These are phyloP conservation scores for Morone chrysops DNA, from an alignment of 2,113 vertebrate genomes.

Conservation along the genomic window DNA sequence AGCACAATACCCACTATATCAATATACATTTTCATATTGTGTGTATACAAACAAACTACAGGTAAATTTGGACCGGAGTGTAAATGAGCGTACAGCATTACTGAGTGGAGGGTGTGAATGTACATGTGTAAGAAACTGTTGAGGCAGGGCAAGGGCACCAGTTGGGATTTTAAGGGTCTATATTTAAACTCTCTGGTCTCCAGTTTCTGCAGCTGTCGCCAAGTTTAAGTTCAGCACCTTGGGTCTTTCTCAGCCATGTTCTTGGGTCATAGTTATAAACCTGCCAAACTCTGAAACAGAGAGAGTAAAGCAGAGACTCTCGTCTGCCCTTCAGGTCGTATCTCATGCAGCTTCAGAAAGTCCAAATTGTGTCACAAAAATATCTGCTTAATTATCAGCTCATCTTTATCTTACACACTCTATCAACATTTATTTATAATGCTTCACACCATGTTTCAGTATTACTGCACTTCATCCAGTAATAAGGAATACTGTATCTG, in stretches of 20 bases:
- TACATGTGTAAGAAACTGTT: constrained; percentile 77
- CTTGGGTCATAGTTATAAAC: constrained; percentile 72
- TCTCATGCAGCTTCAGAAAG: constrained; percentile 38
- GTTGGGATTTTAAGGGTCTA: constrained; percentile 73
- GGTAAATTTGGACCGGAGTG: constrained; percentile 47
- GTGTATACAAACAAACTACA: constrained; percentile 25
- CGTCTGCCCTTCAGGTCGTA: constrained; percentile 3
- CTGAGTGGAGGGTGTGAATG: constrained; percentile 65
- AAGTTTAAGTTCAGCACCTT: constrained; percentile 86
- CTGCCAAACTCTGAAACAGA: constrained; percentile 59
- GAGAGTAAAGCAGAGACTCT: constrained; percentile 26
- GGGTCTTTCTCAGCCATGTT: constrained; percentile 75
- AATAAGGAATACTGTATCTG: too few relatives aligned
- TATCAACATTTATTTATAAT: neutral
- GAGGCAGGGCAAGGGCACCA: constrained; percentile 69
- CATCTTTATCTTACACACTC: neutral
- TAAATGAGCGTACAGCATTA: constrained; percentile 69
- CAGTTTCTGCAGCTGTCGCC: constrained; percentile 89
- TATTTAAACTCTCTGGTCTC: constrained; percentile 80
- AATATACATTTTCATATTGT: neutral
- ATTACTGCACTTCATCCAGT: neutral
- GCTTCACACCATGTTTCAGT: neutral
- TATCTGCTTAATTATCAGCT: neutral
- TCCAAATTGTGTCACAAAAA: constrained; percentile 4
- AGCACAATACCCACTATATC: neutral